Base-by-base conservation (phyloP, 2,888 invertebrate genomes). In the Amphipoea oculea region DNA sequence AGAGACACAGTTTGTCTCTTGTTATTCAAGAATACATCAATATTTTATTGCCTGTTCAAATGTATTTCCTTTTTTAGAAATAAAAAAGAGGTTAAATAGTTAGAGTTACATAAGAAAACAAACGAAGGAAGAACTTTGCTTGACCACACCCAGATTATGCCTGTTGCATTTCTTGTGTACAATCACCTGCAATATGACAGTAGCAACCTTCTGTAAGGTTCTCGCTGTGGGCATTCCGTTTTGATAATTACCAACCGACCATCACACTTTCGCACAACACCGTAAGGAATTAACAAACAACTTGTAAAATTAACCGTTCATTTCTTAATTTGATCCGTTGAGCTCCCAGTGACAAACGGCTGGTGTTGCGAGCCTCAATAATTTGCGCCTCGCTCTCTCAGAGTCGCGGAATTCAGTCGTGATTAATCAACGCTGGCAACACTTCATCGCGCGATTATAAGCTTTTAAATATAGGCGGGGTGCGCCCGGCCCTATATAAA, bases 401-500 rank as follows among this genome's bases (percentile, higher is more conserved):
- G 72, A 92, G 90, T 92, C 90, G 90, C 89, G 90, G 89, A 92
- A 93, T 93, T 91, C 90, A 88, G 91, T 90, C 92, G 91, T 93
- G 94, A 96, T 96, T 96, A 95, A 96, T 96, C 96, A 96, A 91
- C 92, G 92, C 91, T 90, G 92, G 94, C 94, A 94, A 94, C 95
- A 95, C 95, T 96, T 96, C 96, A 95, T 96, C 94, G 95, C 90
- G 94, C 96, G 96, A 96, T 96, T 96, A 96, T 96, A 96, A 96
- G 96, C 96, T 95, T 95, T 96, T 96, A 96, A 95, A 94, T 94
- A 94, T 94, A 92, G 93, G 91, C 91, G 93, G 95, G 95, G 92
- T 93, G 95, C 94, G 94, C 92, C 86, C 81, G 91, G 93, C 92
- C 93, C 95, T 91, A 95, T 95, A 96, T 96, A 96, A 96, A 96